Percentiles rank a stretch among this genome's conserved stretches.
These are phyloP conservation scores for Gallinago jamesoni DNA, from an alignment of 2,113 vertebrate species.

Conservation along the genomic window DNA sequence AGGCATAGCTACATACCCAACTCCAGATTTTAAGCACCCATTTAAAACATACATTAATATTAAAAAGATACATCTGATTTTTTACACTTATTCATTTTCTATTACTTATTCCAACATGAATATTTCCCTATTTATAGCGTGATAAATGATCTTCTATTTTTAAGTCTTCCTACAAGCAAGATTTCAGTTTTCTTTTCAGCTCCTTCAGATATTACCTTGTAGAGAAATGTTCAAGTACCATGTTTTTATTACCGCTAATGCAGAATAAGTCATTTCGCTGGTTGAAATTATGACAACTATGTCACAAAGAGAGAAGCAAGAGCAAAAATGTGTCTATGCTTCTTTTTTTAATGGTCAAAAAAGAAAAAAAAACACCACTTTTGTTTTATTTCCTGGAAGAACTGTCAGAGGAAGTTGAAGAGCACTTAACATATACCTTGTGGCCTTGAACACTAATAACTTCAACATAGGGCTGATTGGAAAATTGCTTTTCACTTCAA, in stretches of 20 bases:
- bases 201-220: neutral
- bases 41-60: neutral
- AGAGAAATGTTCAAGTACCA: neutral
- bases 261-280: neutral
- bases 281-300: neutral
- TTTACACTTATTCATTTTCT: neutral
- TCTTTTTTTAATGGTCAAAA: neutral
- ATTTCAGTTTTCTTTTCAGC: neutral
- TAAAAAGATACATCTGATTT: neutral
- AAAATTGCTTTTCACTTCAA: neutral
- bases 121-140: neutral
- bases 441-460: neutral
- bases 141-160: neutral
- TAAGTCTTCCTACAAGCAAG: neutral
- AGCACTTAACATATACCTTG: neutral
- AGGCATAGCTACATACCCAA: neutral
- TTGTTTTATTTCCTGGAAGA: constrained; percentile 12
- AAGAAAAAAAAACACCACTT: neutral
- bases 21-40: neutral
- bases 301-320: neutral
- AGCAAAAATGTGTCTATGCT: neutral
- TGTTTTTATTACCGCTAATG: constrained; percentile 1
- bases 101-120: neutral
- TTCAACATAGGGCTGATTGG: neutral
- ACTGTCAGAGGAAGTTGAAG: neutral